phyloP scores from a whole-genome alignment of 2,113 vertebrate genomes.

The Sceloporus tristichus region DNA sequence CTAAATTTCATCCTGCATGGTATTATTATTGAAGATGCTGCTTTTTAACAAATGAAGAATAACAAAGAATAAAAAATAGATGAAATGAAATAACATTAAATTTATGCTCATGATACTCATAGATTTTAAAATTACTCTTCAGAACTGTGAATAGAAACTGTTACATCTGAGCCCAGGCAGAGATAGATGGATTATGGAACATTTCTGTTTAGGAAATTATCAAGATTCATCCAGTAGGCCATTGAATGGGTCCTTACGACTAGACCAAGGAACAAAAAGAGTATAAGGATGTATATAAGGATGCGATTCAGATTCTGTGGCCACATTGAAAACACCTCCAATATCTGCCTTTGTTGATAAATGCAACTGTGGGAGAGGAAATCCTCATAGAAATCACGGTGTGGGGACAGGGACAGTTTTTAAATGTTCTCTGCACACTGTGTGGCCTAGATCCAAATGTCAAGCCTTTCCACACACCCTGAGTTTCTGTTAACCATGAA shows the following conservation, averaged over 20 bases:
- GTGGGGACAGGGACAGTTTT: neutral
- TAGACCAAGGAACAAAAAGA: neutral
- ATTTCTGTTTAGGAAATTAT: neutral
- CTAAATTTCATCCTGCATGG: neutral
- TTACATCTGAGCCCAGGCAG: neutral
- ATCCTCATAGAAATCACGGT: neutral
- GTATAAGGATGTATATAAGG: neutral
- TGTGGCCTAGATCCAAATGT: neutral
- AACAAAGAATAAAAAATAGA: neutral
- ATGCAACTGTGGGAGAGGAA: neutral
- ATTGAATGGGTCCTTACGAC: neutral
- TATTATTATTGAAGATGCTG: neutral
- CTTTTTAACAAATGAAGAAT: neutral
- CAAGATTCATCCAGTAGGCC: too few species aligned
- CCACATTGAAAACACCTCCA: neutral
- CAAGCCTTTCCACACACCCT: neutral
- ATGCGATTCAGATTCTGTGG: neutral
- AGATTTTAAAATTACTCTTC: neutral
- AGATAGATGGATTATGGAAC: constrained; percentile 14
- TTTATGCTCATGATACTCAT: neutral
- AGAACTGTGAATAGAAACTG: neutral
- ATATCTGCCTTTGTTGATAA: neutral
- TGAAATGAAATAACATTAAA: neutral
- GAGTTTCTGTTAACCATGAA: neutral
- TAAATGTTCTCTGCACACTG: neutral